Evolutionary conservation across 2,113 vertebrate species (phyloP).

Genomic region (Coracopsis vasa): DNA sequence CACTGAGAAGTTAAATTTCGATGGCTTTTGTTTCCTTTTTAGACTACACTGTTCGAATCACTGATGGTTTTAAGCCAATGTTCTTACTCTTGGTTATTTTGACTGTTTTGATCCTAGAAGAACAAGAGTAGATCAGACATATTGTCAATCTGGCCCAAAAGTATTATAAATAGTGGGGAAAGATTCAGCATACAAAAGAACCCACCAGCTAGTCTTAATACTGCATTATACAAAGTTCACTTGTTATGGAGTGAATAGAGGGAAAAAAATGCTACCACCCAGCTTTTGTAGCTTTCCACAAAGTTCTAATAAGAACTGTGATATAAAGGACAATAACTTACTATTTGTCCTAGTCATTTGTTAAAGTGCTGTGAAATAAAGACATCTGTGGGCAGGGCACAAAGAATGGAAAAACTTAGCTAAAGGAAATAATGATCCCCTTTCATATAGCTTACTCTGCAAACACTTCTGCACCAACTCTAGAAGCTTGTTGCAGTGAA

Average conservation of each 20-base stretch:
- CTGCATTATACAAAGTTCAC: slow-evolving; percentile 33
- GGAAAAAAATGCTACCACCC: neutral
- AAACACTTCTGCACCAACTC: slow-evolving; percentile 36
- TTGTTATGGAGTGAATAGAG: slow-evolving; percentile 44
- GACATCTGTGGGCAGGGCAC: slow-evolving; percentile 55
- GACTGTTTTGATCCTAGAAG: slow-evolving; percentile 27
- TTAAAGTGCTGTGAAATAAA: slow-evolving; percentile 56
- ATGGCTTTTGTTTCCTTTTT: neutral
- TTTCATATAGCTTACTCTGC: slow-evolving; percentile 56
- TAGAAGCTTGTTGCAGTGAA: slow-evolving; percentile 28
- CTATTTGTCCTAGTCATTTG: neutral
- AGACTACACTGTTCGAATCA: neutral
- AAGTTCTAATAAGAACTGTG: neutral
- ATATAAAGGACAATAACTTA: slow-evolving; percentile 49
- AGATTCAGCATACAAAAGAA: slow-evolving; percentile 8
- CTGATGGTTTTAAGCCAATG: neutral
- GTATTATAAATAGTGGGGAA: neutral
- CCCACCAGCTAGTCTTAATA: slow-evolving; percentile 15
- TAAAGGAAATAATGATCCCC: slow-evolving; percentile 66
- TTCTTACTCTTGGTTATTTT: neutral
- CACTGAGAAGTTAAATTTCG: neutral
- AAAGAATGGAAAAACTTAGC: slow-evolving; percentile 58
- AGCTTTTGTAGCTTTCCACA: slow-evolving; percentile 44
- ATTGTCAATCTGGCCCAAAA: neutral
- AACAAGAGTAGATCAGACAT: slow-evolving; percentile 17